Conservation (phyloP, 2,888 invertebrate species). For the Protonemura montana region DNA sequence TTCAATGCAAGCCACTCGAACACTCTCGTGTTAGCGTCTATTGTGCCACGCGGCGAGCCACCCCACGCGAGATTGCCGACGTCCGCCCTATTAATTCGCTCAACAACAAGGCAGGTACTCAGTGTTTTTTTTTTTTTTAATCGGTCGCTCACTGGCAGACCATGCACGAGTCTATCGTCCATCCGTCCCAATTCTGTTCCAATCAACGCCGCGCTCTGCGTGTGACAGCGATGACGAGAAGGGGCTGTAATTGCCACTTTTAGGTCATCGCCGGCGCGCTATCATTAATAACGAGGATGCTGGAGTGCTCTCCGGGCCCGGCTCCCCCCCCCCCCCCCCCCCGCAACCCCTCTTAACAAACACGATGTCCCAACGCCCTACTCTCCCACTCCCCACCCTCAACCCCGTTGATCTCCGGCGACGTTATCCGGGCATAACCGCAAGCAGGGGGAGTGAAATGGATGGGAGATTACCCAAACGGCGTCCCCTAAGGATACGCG, state of each 20-base stretch:
- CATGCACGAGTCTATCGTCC: background rate
- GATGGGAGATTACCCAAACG: slow-evolving; percentile 12
- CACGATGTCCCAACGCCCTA: background rate
- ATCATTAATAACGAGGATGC: slow-evolving; percentile 7
- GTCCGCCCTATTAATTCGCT: background rate
- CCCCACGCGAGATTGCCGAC: background rate
- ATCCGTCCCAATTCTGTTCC: background rate
- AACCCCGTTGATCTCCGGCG: slow-evolving; percentile 12
- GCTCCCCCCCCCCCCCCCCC: background rate
- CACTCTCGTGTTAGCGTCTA: background rate
- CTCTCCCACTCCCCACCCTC: background rate
- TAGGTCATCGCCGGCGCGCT: slow-evolving; percentile 7
- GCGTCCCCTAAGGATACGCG: slow-evolving; percentile 5
- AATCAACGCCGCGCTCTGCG: background rate
- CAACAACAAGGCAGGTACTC: background rate
- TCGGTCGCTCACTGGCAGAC: background rate
- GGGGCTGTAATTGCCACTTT: slow-evolving; percentile 12
- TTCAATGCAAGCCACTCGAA: background rate
- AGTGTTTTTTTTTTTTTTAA: background rate
- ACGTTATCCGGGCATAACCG: background rate
- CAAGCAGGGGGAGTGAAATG: slow-evolving; percentile 5
- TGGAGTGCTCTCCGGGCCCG: background rate
- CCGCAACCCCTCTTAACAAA: too few relatives aligned
- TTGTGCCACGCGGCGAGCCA: background rate
- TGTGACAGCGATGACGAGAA: slow-evolving; percentile 12